phyloP scores from a whole-genome alignment of 2,797 vertebrate species.

The Furcifer pardalis region DNA sequence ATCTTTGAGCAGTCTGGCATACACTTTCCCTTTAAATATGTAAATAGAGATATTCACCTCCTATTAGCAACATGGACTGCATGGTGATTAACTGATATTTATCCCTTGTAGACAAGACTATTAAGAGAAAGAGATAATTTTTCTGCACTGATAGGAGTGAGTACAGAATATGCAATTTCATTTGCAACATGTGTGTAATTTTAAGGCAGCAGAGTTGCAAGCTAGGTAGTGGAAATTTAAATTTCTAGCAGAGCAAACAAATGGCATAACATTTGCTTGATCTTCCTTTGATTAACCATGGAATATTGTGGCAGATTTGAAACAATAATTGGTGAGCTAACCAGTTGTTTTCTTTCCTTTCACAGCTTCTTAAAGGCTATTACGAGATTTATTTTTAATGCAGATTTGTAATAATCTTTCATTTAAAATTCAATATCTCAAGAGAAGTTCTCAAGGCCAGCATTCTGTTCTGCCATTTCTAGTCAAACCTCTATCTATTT shows the following conservation, averaged over 20 bases:
- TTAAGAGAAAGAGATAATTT: neutral
- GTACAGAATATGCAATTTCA: neutral
- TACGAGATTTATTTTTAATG: neutral
- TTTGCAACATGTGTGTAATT: constrained; percentile 10
- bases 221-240: neutral
- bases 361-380: neutral
- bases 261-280: neutral
- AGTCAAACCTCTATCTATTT: too few relatives aligned
- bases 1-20: constrained; percentile 11
- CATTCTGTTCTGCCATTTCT: neutral
- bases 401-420: too few relatives aligned
- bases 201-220: neutral
- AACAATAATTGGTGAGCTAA: neutral
- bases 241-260: neutral
- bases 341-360: neutral
- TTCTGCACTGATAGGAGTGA: neutral
- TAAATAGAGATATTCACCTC: neutral
- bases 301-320: neutral
- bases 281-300: neutral
- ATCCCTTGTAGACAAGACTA: constrained; percentile 26
- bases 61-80: constrained; percentile 38
- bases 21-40: constrained; percentile 38
- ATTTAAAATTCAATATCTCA: neutral
- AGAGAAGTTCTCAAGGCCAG: neutral
- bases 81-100: constrained; percentile 39